Conservation (phyloP, 2,797 vertebrate genomes). For the Cossypha polioptera region DNA sequence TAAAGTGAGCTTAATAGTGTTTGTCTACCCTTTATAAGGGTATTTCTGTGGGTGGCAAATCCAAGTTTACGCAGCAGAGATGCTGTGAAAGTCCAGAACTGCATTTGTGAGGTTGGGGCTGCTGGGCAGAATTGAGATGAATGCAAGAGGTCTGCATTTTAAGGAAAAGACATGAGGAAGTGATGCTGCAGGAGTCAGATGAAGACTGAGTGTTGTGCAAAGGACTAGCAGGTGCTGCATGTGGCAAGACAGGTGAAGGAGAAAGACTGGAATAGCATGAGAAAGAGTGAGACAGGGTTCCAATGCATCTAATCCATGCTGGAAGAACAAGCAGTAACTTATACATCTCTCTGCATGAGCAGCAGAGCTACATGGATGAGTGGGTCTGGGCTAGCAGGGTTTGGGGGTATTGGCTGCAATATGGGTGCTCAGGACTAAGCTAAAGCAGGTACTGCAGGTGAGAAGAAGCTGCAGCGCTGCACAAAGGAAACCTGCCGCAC, state of each 20-base stretch:
- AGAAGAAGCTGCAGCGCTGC: not conserved
- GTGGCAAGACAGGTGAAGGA: not conserved
- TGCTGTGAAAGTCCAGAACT: not conserved
- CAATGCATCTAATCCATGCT: not conserved
- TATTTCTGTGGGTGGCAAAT: not conserved
- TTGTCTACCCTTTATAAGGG: not conserved
- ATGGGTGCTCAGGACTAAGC: not conserved
- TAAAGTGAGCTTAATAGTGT: not conserved
- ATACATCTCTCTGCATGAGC: not conserved
- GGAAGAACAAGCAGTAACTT: not conserved
- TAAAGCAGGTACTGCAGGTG: not conserved
- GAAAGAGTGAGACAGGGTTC: not conserved
- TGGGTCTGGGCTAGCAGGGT: not conserved
- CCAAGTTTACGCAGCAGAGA: not conserved
- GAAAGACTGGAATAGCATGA: not conserved
- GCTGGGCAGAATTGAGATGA: not conserved
- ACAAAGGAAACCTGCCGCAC: not conserved
- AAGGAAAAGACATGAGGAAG: not conserved
- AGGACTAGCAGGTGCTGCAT: not conserved
- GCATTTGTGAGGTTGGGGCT: not conserved
- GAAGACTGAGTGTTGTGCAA: not conserved
- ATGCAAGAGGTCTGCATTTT: not conserved
- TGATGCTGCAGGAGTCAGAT: not conserved
- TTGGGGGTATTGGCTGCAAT: not conserved
- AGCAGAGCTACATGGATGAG: not conserved